Evolutionary conservation across 2,113 vertebrate species (phyloP).

Genomic region (Corythoichthys haematopterus): DNA sequence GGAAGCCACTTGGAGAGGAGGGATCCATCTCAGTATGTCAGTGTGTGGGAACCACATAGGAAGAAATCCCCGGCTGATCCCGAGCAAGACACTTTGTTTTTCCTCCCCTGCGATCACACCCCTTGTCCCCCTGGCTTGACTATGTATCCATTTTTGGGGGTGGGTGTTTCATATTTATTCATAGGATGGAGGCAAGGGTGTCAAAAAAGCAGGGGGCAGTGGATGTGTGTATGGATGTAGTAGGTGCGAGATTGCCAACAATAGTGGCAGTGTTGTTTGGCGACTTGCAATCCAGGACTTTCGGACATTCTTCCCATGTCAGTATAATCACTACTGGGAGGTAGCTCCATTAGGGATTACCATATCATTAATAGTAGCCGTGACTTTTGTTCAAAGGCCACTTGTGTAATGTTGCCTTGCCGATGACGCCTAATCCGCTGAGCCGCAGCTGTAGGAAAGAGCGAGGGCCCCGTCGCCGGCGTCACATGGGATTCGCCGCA

Average conservation of each 20-base stretch:
- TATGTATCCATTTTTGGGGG: slow-evolving; percentile 71
- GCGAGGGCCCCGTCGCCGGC: slow-evolving; percentile 75
- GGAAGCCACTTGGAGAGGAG: slow-evolving; percentile 37
- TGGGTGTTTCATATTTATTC: slow-evolving; percentile 85
- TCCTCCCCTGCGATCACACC: slow-evolving; percentile 51
- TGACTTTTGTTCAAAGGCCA: slow-evolving; percentile 99
- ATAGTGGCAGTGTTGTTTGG: slow-evolving; percentile 95
- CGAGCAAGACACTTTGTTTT: slow-evolving; percentile 70
- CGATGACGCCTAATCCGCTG: slow-evolving; percentile 98
- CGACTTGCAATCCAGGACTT: slow-evolving; percentile 86
- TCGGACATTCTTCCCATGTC: slow-evolving; percentile 99
- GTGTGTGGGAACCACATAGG: slow-evolving; percentile 95
- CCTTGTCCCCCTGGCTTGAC: slow-evolving; percentile 53
- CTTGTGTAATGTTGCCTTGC: slow-evolving; percentile 99
- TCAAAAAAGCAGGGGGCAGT: slow-evolving; percentile 58
- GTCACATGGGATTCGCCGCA: slow-evolving; percentile 54
- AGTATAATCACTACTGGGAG: slow-evolving; percentile 99
- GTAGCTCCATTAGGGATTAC: slow-evolving; percentile 99
- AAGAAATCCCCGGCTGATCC: slow-evolving; percentile 84
- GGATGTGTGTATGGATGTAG: slow-evolving; percentile 76
- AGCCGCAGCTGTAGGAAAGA: slow-evolving; percentile 98
- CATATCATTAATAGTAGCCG: slow-evolving; percentile 99
- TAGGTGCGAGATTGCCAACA: slow-evolving; percentile 91
- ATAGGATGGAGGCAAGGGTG: slow-evolving; percentile 71
- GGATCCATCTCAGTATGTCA: slow-evolving; percentile 69